phyloP scores from a whole-genome alignment of 35 echinoderm and acorn worm species.

The Holothuria glaberrima region DNA sequence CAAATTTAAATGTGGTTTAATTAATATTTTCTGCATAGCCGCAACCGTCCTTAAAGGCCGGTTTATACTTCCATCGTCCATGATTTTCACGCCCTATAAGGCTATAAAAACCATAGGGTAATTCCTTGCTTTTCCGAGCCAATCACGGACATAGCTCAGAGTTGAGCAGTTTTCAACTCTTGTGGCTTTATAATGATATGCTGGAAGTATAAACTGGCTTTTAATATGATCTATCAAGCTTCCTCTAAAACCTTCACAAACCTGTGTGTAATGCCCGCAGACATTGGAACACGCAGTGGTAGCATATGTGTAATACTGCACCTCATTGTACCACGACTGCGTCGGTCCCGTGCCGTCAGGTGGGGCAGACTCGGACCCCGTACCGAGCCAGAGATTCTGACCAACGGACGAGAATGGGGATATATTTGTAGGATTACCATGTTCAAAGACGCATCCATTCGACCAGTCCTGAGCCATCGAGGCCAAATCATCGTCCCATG shows the following conservation, averaged over 20 bases:
- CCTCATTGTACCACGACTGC: slow-evolving; percentile 90
- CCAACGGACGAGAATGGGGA: slow-evolving; percentile 53
- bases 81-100: too few species aligned
- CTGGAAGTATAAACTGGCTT: too few species aligned
- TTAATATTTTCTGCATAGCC: too few species aligned
- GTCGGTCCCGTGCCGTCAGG: slow-evolving; percentile 49
- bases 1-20: too few species aligned
- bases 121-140: too few species aligned
- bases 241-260: neutral
- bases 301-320: slow-evolving; percentile 75
- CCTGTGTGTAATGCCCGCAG: slow-evolving; percentile 97
- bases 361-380: slow-evolving; percentile 12
- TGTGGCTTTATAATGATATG: too few species aligned
- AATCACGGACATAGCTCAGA: too few species aligned
- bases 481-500: slow-evolving; percentile 91
- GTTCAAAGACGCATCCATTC: slow-evolving; percentile 72
- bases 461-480: slow-evolving; percentile 90
- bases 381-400: slow-evolving; percentile 74
- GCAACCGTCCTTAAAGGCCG: too few species aligned
- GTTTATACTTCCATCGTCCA: too few species aligned
- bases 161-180: too few species aligned
- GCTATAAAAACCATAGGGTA: too few species aligned
- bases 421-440: slow-evolving; percentile 62
- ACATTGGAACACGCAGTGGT: slow-evolving; percentile 68
- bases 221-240: too few species aligned